These are phyloP conservation scores for Thymelicus sylvestris DNA, from an alignment of 2,888 invertebrate species.

Conservation along the genomic window DNA sequence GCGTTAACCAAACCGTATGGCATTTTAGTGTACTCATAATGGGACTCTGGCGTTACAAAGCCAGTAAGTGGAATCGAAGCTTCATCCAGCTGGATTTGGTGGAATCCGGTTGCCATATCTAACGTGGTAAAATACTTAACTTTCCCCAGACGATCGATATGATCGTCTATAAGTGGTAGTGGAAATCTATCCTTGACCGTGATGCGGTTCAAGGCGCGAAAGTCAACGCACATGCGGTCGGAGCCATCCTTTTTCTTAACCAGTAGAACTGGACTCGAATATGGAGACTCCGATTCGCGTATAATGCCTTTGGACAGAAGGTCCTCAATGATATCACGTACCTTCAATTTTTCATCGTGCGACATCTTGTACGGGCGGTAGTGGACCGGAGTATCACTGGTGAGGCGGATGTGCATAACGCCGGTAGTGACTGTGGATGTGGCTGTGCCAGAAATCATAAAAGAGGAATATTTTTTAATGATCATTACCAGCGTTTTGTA, in stretches of 20 bases:
- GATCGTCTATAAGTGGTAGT: constrained; percentile 56
- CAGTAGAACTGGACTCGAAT: constrained; percentile 40
- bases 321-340: neutral
- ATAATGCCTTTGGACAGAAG: constrained; percentile 3
- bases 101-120: constrained; percentile 55
- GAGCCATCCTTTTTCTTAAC: constrained; percentile 41
- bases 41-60: constrained; percentile 57
- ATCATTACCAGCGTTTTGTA: neutral
- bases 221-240: constrained; percentile 57
- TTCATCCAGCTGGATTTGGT: constrained; percentile 52
- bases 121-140: constrained; percentile 38
- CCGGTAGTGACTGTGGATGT: constrained; percentile 9
- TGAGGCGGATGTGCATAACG: constrained; percentile 1
- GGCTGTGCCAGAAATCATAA: constrained; percentile 17
- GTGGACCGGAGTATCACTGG: neutral
- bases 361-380: neutral
- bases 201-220: constrained; percentile 53
- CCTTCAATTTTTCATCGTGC: neutral
- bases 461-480: neutral
- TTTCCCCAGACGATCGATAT: constrained; percentile 56
- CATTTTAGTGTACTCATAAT: constrained; percentile 58
- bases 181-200: constrained; percentile 54
- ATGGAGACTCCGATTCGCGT: constrained; percentile 38
- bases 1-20: constrained; percentile 54
- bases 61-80: constrained; percentile 52